A percentile compares a stretch with the other conserved stretches of the same genome.
Evolutionary conservation across 2,113 vertebrate species (phyloP).

Genomic region (Sclerurus mexicanus): DNA sequence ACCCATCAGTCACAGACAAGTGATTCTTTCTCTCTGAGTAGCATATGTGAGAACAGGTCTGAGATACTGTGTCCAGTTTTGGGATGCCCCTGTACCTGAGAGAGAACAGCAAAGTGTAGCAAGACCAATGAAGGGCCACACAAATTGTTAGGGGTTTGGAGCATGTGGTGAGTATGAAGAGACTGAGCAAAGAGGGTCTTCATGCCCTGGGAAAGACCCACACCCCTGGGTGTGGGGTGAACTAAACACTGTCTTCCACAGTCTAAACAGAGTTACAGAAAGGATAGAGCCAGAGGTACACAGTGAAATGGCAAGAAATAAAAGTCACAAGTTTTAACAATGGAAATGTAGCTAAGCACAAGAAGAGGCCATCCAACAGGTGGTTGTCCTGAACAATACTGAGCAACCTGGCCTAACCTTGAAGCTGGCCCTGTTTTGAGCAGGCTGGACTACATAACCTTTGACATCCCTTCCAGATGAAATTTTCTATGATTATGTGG

Average conservation of each 20-base stretch:
- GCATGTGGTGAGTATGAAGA: neutral
- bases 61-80: neutral
- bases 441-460: neutral
- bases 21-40: neutral
- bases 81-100: neutral
- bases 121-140: neutral
- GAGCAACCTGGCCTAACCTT: neutral
- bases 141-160: neutral
- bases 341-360: neutral
- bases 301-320: neutral
- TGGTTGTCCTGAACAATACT: neutral
- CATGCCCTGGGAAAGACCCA: neutral
- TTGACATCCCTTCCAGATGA: neutral
- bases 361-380: neutral
- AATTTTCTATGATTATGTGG: neutral
- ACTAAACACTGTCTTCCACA: neutral
- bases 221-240: neutral
- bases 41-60: neutral
- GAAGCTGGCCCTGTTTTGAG: neutral
- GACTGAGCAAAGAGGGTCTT: neutral
- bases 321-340: neutral
- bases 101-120: neutral
- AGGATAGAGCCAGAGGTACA: neutral
- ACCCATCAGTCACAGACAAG: neutral
- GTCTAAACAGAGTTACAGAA: neutral